These are phyloP conservation scores for Sceloporus tristichus DNA, from an alignment of 2,113 vertebrate genomes.

Conservation along the genomic window DNA sequence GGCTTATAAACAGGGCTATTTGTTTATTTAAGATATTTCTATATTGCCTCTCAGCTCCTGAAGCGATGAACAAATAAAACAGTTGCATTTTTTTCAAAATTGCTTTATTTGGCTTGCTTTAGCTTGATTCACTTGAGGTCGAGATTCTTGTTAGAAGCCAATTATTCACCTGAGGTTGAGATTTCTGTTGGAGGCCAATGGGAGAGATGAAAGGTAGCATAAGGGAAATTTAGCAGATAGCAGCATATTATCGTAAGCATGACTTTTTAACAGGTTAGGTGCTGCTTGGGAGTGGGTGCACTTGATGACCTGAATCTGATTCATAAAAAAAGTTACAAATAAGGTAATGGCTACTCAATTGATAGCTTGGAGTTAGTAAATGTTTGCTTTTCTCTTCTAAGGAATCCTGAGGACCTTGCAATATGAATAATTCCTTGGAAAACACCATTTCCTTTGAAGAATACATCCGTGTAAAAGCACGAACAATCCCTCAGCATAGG, in stretches of 20 bases:
- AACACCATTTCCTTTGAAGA: conserved; percentile 99
- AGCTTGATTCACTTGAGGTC: background rate
- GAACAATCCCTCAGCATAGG: conserved; percentile 96
- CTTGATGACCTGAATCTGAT: background rate
- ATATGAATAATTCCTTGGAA: conserved; percentile 99
- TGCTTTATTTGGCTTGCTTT: background rate
- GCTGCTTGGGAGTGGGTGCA: too few relatives aligned
- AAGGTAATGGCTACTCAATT: background rate
- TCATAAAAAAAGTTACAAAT: background rate
- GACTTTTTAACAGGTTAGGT: background rate
- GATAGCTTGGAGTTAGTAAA: conserved; percentile 44
- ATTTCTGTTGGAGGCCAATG: background rate
- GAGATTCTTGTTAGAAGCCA: background rate
- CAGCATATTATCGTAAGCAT: background rate
- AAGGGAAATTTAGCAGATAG: background rate
- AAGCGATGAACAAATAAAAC: too few relatives aligned
- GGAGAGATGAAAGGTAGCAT: background rate
- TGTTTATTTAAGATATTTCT: background rate
- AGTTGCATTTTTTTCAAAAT: background rate
- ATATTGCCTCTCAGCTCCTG: too few relatives aligned
- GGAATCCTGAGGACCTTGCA: conserved; percentile 80
- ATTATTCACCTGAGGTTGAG: background rate
- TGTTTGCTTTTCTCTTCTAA: conserved; percentile 68
- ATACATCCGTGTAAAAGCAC: conserved; percentile 96
- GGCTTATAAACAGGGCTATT: background rate